Evolutionary conservation across 2,113 vertebrate genomes (phyloP), one percentile per base, ranked within the genome.

Genomic region (Paracanthobrama guichenoti): DNA sequence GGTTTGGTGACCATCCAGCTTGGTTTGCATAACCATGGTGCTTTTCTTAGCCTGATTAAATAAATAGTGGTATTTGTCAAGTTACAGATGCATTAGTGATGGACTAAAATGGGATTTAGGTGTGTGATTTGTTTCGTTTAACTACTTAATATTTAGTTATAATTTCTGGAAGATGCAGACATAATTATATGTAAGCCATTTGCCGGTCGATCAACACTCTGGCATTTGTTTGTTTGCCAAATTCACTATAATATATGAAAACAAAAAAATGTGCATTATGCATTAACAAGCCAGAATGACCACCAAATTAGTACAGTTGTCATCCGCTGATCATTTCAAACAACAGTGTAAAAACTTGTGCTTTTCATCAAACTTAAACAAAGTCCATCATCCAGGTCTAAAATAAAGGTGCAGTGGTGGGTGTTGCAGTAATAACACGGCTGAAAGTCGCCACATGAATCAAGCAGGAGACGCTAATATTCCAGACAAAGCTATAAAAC

Each of bases 401-500:
- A 7, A 28, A 79, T 64, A 6, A 46, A 44, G 35, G 77, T 26
- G 39, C 9, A 46, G 39, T 18, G 18, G 26, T 28, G 14, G 14
- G 44, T 39, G 42, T 9, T 46, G 26, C 24, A 28, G 72, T 83
- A 75, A 84, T 84, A 64, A 64, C 55, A 46, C 55, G 39, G 81
- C 46, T 73, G 53, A 82, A 82, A 74, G 57, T 42, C 72, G 24
- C 57, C 71, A 75, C 81, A 75, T 83, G 71, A 83, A 83, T 83
- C 71, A 83, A 62, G 24, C 39, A 57, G 8, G 59, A 59, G 80
- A 87, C 39, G 59, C 20, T 66, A 69, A 13, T 66, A 69, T 78
- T 86, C 71, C 87, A 83, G 86, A 87, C 88, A 88, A 88, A 85
- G 86, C 85, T 88, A 86, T 89, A 87, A 85, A 75, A 85, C 86